A percentile compares a stretch with the other conserved stretches of the same genome.
phyloP scores from a whole-genome alignment of 2,888 invertebrate genomes.

The Acanthosepion pharaonis region DNA sequence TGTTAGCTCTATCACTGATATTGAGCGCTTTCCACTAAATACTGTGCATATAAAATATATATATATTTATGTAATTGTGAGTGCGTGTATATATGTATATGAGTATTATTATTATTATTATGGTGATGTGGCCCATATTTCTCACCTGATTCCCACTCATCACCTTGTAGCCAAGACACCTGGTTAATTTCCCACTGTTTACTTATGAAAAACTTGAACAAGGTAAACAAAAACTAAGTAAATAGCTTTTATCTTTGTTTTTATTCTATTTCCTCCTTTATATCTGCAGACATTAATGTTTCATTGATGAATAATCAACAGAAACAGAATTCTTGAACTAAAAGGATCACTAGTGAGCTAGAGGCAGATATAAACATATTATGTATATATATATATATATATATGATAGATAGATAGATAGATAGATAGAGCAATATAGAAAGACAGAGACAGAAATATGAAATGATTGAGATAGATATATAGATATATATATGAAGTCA shows the following conservation, averaged over 20 bases:
- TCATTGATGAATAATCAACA: background rate
- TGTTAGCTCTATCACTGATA: too few relatives aligned
- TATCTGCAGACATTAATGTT: background rate
- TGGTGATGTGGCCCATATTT: background rate
- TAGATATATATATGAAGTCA: too few relatives aligned
- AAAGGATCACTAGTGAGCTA: background rate
- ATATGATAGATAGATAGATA: background rate
- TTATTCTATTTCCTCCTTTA: background rate
- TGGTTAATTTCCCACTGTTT: slow-evolving; percentile 33
- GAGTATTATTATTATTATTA: background rate
- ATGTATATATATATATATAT: background rate
- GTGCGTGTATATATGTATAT: background rate
- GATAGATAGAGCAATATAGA: background rate
- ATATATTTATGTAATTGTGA: background rate
- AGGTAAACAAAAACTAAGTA: background rate
- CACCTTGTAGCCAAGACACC: background rate
- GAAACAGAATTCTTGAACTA: background rate
- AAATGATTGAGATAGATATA: too few relatives aligned
- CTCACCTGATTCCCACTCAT: background rate
- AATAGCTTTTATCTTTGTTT: background rate
- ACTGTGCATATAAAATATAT: background rate
- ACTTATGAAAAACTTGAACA: background rate
- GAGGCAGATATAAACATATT: background rate
- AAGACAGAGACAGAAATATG: too few relatives aligned
- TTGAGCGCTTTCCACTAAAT: too few relatives aligned